These are phyloP conservation scores for Corythornis madagascariensis DNA, from an alignment of 2,113 vertebrate species.

Conservation along the genomic window DNA sequence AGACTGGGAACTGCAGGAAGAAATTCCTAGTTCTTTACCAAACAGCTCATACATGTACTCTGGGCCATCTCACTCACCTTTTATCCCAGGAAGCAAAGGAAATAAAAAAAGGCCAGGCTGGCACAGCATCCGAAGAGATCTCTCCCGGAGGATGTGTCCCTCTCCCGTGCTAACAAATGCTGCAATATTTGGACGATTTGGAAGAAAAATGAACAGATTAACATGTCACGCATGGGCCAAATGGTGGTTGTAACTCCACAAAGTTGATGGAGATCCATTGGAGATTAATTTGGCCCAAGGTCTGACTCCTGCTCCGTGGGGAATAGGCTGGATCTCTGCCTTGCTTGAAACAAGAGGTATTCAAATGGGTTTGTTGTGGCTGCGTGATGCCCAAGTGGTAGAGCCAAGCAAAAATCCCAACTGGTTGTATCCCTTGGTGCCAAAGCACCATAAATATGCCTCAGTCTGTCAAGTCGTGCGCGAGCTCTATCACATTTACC, in stretches of 20 bases:
- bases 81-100: conserved; percentile 46
- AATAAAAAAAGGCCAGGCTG: conserved; percentile 28
- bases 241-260: background rate
- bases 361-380: conserved; percentile 41
- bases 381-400: conserved; percentile 23
- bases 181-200: background rate
- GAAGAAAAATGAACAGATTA: conserved; percentile 30
- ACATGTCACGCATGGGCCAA: background rate
- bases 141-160: conserved; percentile 36
- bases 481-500: background rate
- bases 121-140: conserved; percentile 1
- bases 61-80: background rate
- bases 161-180: background rate
- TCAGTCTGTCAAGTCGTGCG: background rate
- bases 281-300: conserved; percentile 54
- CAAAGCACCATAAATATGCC: conserved; percentile 1
- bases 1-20: conserved; percentile 32
- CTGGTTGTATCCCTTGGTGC: conserved; percentile 21
- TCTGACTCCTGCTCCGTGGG: background rate
- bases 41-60: background rate
- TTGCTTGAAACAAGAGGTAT: conserved; percentile 29
- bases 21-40: conserved; percentile 47
- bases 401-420: conserved; percentile 17
- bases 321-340: conserved; percentile 48
- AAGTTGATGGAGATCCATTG: conserved; percentile 28